Evolutionary conservation across 2,888 invertebrate genomes (phyloP), one percentile per base, ranked within the genome.

Genomic region (Hetaerina titia): DNA sequence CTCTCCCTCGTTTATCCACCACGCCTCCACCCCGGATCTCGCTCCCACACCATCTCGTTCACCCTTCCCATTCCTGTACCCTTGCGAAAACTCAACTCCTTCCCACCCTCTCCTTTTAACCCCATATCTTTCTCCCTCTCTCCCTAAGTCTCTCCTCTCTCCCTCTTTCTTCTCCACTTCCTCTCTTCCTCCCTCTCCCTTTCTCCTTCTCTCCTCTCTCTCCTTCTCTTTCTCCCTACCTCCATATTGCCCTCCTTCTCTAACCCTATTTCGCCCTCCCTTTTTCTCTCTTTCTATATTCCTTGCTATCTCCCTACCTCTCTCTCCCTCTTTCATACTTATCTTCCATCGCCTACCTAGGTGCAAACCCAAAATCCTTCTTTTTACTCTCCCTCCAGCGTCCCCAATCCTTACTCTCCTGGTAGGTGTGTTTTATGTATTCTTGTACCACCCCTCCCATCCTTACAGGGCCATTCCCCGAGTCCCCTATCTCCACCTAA

Each of bases 351-450:
- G 69, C 69, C 4, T 69, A 69, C 22, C 0, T 69, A 69, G 69
- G 22, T 22, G 22, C 69, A 69, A 0, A 69, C 22, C 69, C 22
- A 19, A 22, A 69, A n/a, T 9, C 69, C 69, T 69, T n/a, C 69
- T 69, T n/a, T 69, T 45, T 45, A 19, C 69, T 69, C 69, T 69
- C 22, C 69, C 69, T 45, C 45, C 45, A 45, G 45, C 45, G 45
- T 45, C 45, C 45, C 4, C 45, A 69, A 9, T 22, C n/a, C n/a
- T 15, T 11, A 31, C 13, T 31, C 81, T 9, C 81, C 81, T 13
- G 81, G 81, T 81, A 31, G 81, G 13, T 13, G 81, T 81, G 81
- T 81, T 81, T 31, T 81, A 81, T 31, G 81, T 31, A 81, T 81
- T 81, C 15, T 31, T 81, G 19, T 25, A 31, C 31, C 81, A 25